Evolutionary conservation across 2,797 vertebrate species (phyloP), one percentile per base, ranked within the genome.

Genomic region (Molothrus aeneus): DNA sequence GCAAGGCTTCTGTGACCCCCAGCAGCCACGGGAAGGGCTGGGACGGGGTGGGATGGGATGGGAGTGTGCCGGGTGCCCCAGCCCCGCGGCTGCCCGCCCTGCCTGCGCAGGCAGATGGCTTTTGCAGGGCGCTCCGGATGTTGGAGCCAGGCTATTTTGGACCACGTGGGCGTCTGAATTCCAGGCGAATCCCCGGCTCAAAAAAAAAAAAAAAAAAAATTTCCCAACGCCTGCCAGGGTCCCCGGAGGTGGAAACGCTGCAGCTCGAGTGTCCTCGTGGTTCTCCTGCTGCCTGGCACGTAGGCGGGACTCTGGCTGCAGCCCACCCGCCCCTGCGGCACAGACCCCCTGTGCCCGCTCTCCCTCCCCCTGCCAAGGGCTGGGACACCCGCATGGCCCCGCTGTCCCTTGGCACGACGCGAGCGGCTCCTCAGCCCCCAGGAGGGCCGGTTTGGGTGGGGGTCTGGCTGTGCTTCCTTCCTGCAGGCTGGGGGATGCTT

Each of bases 111-210:
- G 92, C 95, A 95, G 95, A 94, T 93, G 93, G 95, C 86, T 95
- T 96, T 95, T 70, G 88, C 95, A 95, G 93, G 93, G 92, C 84
- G 88, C 94, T 95, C 92, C 80, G 93, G 93, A 94, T 95, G 95
- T 79, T 90, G 94, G 92, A 97, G 92, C 86, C 20, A 81, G 95
- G 92, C 95, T 96, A 92, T 96, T 96, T 96, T 96, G 95, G 93
- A 97, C 96, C 95, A 96, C 88, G 90, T 95, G 95, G 95, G 95
- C 71, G 95, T 96, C 91, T 96, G 95, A 91, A 96, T 96, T 96
- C 95, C 96, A 95, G 92, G 92, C 94, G 86, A 96, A 96, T 95
- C 93, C 96, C 91, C 24, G n/a, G 83, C 92, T 83, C 61, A 75
- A 83, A 43, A 48, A 69, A 70, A 60, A 57, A 56, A 56, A 14